Evolutionary conservation across 2,888 invertebrate species (phyloP).

Genomic region (Matsumyia berberina): DNA sequence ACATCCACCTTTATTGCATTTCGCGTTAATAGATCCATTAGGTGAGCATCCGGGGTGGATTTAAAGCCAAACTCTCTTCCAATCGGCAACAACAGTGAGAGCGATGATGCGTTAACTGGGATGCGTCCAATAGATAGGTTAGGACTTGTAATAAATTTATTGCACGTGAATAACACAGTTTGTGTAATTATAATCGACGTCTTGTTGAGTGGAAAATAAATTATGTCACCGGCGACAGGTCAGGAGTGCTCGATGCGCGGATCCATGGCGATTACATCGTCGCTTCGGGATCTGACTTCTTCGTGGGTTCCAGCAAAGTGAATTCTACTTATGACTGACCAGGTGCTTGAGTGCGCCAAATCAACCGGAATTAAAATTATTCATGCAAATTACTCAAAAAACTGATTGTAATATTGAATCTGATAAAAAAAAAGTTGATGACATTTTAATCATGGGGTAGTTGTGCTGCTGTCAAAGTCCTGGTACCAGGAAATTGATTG

Average conservation of each 20-base stretch:
- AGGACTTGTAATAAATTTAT: conserved; percentile 66
- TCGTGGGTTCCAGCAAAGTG: too few relatives aligned
- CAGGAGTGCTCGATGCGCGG: conserved; percentile 22
- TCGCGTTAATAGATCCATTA: conserved; percentile 67
- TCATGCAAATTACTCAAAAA: too few relatives aligned
- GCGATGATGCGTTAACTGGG: conserved; percentile 11
- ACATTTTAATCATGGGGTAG: too few relatives aligned
- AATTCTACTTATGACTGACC: too few relatives aligned
- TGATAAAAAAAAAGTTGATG: too few relatives aligned
- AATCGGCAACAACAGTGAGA: conserved; percentile 16
- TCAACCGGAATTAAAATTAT: too few relatives aligned
- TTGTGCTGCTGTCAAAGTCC: too few relatives aligned
- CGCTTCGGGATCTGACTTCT: too few relatives aligned
- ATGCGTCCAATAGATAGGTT: conserved; percentile 35
- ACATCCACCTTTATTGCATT: conserved; percentile 59
- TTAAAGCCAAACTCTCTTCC: conserved; percentile 43
- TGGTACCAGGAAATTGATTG: too few relatives aligned
- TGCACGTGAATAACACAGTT: conserved; percentile 67
- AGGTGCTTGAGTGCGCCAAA: too few relatives aligned
- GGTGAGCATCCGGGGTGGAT: conserved; percentile 33
- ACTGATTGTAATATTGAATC: too few relatives aligned
- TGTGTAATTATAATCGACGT: conserved; percentile 75
- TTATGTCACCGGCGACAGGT: conserved; percentile 64
- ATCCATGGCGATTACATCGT: too few relatives aligned
- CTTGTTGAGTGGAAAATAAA: conserved; percentile 56